These are phyloP conservation scores for Malurus cyaneus DNA, from an alignment of 2,113 vertebrate species.

Conservation along the genomic window DNA sequence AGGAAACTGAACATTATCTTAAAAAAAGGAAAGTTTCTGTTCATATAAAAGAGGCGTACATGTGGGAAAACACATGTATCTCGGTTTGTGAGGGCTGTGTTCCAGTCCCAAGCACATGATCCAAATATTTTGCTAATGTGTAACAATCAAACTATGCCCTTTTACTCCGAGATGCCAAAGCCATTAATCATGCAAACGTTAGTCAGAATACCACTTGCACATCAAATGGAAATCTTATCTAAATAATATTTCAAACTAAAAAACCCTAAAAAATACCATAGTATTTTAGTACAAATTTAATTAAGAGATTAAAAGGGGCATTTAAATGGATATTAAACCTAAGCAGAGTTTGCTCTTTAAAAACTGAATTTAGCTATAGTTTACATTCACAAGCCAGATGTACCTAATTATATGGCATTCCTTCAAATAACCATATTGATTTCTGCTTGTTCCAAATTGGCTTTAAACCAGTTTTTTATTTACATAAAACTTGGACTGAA, in stretches of 20 bases:
- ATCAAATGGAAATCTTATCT: neutral
- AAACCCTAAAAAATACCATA: neutral
- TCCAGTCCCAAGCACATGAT: neutral
- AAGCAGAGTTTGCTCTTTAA: neutral
- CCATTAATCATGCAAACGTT: neutral
- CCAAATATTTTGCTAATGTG: neutral
- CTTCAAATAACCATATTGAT: constrained; percentile 8
- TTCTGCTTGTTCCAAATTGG: neutral
- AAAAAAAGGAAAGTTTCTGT: neutral
- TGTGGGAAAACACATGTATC: neutral
- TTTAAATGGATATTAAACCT: constrained; percentile 20
- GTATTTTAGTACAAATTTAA: neutral
- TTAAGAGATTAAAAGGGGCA: neutral
- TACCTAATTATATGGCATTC: neutral
- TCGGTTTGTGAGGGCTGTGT: neutral
- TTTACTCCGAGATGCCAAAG: neutral
- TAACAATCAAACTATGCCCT: neutral
- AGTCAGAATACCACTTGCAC: neutral
- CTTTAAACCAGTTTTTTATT: constrained; percentile 3
- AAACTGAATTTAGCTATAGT: neutral
- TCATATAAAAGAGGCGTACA: neutral
- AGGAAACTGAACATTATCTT: neutral
- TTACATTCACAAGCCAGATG: constrained; percentile 4
- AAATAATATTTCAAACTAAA: neutral
- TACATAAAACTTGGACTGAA: neutral